phyloP scores from a whole-genome alignment of 2,797 vertebrate genomes.

The Tamandua tetradactyla region DNA sequence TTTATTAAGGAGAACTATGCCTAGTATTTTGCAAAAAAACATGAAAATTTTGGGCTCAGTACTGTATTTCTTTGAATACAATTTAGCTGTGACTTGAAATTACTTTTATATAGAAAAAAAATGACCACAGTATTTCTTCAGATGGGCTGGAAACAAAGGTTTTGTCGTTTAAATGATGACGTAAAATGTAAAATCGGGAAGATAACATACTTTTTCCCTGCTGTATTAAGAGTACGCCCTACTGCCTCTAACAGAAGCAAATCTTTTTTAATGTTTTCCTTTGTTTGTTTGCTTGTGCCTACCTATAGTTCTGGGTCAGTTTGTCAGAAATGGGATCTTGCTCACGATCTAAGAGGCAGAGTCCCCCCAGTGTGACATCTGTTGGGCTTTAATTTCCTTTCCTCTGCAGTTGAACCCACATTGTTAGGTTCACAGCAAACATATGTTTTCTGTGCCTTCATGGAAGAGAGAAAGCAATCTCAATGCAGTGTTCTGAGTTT shows the following conservation, averaged over 20 bases:
- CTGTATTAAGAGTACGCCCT: conserved; percentile 37
- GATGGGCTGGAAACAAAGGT: conserved; percentile 51
- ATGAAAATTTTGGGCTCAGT: conserved; percentile 51
- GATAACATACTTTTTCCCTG: conserved; percentile 25
- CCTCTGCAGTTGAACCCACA: neutral
- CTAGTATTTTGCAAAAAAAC: conserved; percentile 38
- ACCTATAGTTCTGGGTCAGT: neutral
- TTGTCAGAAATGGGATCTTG: neutral
- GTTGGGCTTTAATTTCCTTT: neutral
- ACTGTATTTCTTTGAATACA: conserved; percentile 68
- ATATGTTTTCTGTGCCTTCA: neutral
- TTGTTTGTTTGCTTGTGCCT: neutral
- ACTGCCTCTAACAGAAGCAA: conserved; percentile 11
- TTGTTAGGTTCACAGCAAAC: neutral
- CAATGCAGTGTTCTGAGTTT: neutral
- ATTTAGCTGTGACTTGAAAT: conserved; percentile 67
- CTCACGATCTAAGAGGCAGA: neutral
- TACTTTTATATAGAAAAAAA: conserved; percentile 64
- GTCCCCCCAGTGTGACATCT: neutral
- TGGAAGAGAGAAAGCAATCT: neutral
- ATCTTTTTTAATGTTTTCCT: neutral
- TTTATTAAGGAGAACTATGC: conserved; percentile 29
- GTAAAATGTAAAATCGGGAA: conserved; percentile 41
- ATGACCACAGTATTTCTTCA: conserved; percentile 65
- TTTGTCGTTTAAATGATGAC: conserved; percentile 64